Evolutionary conservation across 2,888 invertebrate species (phyloP).

Genomic region (Drosophila putrida): DNA sequence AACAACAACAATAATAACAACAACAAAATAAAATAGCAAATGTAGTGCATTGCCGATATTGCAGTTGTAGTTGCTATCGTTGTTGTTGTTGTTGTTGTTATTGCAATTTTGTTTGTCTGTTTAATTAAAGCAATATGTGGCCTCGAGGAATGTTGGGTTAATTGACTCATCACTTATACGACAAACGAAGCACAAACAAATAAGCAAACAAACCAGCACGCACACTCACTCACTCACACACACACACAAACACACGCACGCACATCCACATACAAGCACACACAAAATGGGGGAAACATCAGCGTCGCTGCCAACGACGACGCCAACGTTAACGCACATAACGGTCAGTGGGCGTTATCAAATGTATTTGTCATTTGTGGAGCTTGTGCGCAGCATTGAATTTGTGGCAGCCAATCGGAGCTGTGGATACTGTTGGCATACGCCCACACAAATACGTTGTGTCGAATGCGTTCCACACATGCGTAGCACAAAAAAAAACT

Average conservation of each 20-base stretch:
- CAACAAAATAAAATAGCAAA: slow-evolving; percentile 40
- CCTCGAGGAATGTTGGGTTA: slow-evolving; percentile 84
- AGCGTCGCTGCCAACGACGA: slow-evolving; percentile 29
- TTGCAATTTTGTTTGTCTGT: slow-evolving; percentile 72
- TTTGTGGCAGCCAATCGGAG: slow-evolving; percentile 38
- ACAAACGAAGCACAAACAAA: slow-evolving; percentile 75
- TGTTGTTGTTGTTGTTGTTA: slow-evolving; percentile 38
- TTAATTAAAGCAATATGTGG: slow-evolving; percentile 83
- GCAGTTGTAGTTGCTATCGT: slow-evolving; percentile 17
- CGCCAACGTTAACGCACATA: slow-evolving; percentile 37
- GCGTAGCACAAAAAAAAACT: slow-evolving; percentile 9
- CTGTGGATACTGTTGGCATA: slow-evolving; percentile 48
- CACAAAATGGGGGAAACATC: slow-evolving; percentile 52
- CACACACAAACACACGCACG: neutral
- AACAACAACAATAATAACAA: slow-evolving; percentile 18
- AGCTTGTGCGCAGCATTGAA: slow-evolving; percentile 44
- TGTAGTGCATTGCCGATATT: slow-evolving; percentile 56
- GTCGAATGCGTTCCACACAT: slow-evolving; percentile 20
- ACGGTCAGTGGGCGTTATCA: slow-evolving; percentile 38
- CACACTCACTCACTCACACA: slow-evolving; percentile 19
- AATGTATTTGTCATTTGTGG: slow-evolving; percentile 34
- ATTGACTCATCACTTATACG: slow-evolving; percentile 84
- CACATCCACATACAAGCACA: neutral
- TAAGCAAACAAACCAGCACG: slow-evolving; percentile 39
- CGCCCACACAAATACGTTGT: slow-evolving; percentile 34